Percentiles rank a stretch among this genome's conserved stretches.
phyloP scores from a whole-genome alignment of 2,797 vertebrate species.

The Microchirus variegatus region DNA sequence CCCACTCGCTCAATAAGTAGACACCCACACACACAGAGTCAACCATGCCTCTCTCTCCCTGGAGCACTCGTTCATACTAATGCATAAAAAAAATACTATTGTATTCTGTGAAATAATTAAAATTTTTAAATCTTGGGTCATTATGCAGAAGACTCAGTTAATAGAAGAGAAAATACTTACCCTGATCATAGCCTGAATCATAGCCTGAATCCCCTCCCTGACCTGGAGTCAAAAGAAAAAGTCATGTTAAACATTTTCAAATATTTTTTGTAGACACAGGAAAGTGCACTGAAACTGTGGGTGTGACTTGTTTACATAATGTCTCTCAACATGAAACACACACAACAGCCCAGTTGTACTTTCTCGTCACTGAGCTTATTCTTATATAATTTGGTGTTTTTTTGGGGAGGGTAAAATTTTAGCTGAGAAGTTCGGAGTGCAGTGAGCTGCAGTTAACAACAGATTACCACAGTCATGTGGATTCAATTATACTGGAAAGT shows the following conservation, averaged over 20 bases:
- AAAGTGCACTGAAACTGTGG: background rate
- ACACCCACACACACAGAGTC: too few species aligned
- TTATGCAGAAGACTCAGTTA: too few species aligned
- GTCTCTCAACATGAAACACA: background rate
- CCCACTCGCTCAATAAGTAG: too few species aligned
- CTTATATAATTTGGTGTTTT: background rate
- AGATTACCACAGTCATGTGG: conserved; percentile 31
- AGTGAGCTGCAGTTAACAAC: conserved; percentile 12
- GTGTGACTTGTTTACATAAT: background rate
- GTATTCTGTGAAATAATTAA: too few species aligned
- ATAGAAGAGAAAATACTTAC: conserved; percentile 23
- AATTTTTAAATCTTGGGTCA: too few species aligned
- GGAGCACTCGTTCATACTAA: too few species aligned
- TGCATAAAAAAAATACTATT: too few species aligned
- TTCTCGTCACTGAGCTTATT: background rate
- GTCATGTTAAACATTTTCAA: conserved; percentile 1
- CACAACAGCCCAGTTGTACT: background rate
- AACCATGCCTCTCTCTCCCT: too few species aligned
- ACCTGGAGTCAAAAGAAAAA: conserved; percentile 32
- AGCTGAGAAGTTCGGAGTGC: background rate
- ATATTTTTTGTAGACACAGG: background rate
- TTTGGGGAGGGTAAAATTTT: background rate
- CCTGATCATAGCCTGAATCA: background rate
- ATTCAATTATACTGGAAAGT: conserved; percentile 23
- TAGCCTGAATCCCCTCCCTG: background rate